A percentile compares a stretch with the other conserved stretches of the same genome.
Conservation (phyloP, 1,140 invertebrate species). For the Oscheius sp. region DNA sequence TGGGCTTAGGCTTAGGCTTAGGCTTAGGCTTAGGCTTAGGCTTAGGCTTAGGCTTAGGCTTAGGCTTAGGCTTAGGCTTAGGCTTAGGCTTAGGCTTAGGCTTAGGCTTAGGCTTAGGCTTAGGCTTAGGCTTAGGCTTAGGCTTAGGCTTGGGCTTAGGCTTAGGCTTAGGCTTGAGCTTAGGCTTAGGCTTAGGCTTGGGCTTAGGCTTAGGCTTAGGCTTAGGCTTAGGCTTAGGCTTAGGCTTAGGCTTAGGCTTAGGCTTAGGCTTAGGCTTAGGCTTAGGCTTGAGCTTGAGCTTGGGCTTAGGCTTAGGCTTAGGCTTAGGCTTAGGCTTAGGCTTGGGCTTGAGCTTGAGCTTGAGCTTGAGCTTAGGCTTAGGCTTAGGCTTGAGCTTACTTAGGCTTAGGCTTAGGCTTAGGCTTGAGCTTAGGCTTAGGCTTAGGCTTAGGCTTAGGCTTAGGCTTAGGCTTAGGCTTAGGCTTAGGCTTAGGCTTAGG, state of each 20-base stretch:
- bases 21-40: slow-evolving; percentile 31
- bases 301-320: slow-evolving; percentile 32
- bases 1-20: slow-evolving; percentile 30
- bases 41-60: slow-evolving; percentile 28
- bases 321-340: slow-evolving; percentile 33
- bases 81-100: slow-evolving; percentile 16
- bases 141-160: slow-evolving; percentile 14
- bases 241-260: slow-evolving; percentile 30
- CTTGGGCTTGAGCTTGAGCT: slow-evolving; percentile 22
- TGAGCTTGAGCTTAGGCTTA: slow-evolving; percentile 29
- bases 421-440: slow-evolving; percentile 25
- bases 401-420: slow-evolving; percentile 30
- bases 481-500: slow-evolving; percentile 36
- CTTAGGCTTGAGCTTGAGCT: slow-evolving; percentile 20
- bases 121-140: slow-evolving; percentile 18
- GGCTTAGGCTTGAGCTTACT: slow-evolving; percentile 26
- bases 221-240: slow-evolving; percentile 31
- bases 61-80: slow-evolving; percentile 22
- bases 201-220: slow-evolving; percentile 31
- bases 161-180: slow-evolving; percentile 21
- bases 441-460: slow-evolving; percentile 31
- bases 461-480: slow-evolving; percentile 29
- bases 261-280: slow-evolving; percentile 22
- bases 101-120: slow-evolving; percentile 16
- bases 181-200: slow-evolving; percentile 24